Evolutionary conservation across 2,797 vertebrate species (phyloP).

Genomic region (Gallinago nigripennis): DNA sequence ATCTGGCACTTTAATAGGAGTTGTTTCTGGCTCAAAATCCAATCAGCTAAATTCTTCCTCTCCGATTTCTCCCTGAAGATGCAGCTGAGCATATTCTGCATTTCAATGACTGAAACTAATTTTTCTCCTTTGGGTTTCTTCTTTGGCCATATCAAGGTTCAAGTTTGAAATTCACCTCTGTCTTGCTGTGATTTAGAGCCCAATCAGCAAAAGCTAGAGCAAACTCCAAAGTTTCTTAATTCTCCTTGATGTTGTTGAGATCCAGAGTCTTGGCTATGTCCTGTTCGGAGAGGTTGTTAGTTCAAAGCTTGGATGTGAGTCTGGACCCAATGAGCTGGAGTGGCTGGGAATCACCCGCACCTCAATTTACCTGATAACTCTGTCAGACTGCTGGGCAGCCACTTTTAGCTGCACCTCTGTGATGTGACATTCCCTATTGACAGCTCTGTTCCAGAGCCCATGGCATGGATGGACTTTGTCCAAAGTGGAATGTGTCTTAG

Average conservation of each 20-base stretch:
- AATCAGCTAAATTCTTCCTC: constrained; percentile 47
- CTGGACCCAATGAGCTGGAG: background rate
- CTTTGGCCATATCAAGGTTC: background rate
- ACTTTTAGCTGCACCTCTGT: background rate
- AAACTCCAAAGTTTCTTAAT: background rate
- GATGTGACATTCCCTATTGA: background rate
- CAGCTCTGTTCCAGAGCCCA: background rate
- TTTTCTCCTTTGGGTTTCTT: constrained; percentile 10
- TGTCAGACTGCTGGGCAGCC: background rate
- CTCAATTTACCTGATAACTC: background rate
- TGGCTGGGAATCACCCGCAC: background rate
- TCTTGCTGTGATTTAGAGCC: background rate
- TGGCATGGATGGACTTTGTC: background rate
- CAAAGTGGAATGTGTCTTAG: background rate
- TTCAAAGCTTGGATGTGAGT: background rate
- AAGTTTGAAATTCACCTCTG: background rate
- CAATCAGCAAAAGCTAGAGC: background rate
- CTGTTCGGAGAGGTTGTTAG: background rate
- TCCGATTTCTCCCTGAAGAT: constrained; percentile 32
- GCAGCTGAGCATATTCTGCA: constrained; percentile 32
- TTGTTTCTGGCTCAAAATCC: constrained; percentile 37
- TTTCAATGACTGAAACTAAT: constrained; percentile 35
- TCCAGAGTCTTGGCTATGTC: background rate
- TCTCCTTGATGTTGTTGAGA: background rate
- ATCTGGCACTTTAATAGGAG: constrained; percentile 50